A percentile compares a stretch with the other conserved stretches of the same genome.
Evolutionary conservation across 2,113 vertebrate species (phyloP).

Genomic region (Rallus limicola): DNA sequence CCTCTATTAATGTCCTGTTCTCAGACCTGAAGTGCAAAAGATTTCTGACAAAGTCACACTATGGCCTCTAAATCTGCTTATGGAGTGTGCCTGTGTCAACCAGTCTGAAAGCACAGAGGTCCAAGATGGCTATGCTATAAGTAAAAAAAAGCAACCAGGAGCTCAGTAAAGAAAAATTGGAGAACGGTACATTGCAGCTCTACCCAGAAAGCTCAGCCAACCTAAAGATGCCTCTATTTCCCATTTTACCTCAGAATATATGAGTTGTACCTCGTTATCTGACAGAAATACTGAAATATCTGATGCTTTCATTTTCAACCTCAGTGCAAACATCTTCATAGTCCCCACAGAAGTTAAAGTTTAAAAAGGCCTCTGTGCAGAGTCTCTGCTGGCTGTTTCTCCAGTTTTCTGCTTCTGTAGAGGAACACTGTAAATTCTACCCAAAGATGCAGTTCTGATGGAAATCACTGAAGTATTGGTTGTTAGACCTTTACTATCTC

Average conservation of each 20-base stretch:
- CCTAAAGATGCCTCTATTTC: not conserved
- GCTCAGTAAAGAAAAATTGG: not conserved
- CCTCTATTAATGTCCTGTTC: not conserved
- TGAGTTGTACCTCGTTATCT: not conserved
- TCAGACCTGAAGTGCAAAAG: not conserved
- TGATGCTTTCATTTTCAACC: not conserved
- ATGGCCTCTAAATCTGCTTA: not conserved
- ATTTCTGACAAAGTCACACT: not conserved
- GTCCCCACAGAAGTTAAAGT: not conserved
- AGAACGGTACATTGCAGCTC: not conserved
- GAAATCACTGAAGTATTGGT: not conserved
- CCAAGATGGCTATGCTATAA: not conserved
- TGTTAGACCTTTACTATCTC: not conserved
- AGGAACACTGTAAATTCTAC: not conserved
- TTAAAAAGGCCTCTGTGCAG: not conserved
- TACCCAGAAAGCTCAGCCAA: not conserved
- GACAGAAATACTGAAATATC: not conserved
- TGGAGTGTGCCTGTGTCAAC: not conserved
- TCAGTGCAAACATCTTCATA: not conserved
- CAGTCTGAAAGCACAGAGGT: not conserved
- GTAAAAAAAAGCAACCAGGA: not conserved
- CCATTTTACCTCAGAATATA: not conserved
- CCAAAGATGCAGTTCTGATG: not conserved
- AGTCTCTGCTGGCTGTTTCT: not conserved
- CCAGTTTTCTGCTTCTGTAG: not conserved